phyloP scores from a whole-genome alignment of 2,113 vertebrate genomes.

The Physeter macrocephalus region DNA sequence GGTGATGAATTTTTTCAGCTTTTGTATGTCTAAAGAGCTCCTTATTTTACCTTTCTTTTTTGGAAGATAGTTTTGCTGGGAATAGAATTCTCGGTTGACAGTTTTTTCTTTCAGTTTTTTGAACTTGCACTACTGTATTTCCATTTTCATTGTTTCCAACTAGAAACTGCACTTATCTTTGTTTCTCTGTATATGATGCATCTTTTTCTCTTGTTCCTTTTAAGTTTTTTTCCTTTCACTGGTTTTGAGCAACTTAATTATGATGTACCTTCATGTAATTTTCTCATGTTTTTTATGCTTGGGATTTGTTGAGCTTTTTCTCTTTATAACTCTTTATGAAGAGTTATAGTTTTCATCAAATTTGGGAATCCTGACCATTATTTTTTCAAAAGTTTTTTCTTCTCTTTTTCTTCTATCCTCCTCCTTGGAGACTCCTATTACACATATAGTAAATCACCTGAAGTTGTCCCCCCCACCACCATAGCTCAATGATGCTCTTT shows the following conservation, averaged over 20 bases:
- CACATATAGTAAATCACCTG: background rate
- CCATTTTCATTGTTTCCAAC: background rate
- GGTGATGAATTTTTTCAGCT: background rate
- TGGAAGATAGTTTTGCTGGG: background rate
- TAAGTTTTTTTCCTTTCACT: background rate
- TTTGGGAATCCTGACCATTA: background rate
- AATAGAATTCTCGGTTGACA: background rate
- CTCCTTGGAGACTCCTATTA: background rate
- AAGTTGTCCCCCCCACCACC: background rate
- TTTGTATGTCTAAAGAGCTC: background rate
- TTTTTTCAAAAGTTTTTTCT: background rate
- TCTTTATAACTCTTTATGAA: no score
- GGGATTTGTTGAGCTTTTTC: background rate
- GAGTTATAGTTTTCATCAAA: background rate
- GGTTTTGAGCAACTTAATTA: background rate
- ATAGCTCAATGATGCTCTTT: background rate
- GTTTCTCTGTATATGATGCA: background rate
- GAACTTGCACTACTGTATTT: background rate
- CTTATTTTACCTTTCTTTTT: constrained; percentile 30
- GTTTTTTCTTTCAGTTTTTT: background rate
- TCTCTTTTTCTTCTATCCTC: background rate
- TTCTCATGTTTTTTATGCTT: background rate
- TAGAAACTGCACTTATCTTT: background rate
- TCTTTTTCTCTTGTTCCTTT: background rate
- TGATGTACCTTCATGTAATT: background rate